These are phyloP conservation scores for Polydrusus pterygomalis DNA, from an alignment of 2,888 invertebrate species.

Conservation along the genomic window DNA sequence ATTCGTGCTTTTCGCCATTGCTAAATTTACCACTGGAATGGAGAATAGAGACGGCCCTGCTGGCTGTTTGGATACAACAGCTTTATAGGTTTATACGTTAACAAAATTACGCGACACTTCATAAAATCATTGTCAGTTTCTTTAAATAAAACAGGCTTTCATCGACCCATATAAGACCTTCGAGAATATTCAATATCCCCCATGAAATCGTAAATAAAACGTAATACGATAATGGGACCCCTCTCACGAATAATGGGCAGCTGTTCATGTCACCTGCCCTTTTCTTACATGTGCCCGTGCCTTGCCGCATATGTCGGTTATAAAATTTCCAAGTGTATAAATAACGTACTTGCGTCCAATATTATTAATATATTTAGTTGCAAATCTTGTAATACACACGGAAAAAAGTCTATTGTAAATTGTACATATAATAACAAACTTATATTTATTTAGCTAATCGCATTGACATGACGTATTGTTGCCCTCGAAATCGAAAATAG, in stretches of 20 bases:
- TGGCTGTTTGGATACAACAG: too few relatives aligned
- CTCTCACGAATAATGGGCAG: conserved; percentile 16
- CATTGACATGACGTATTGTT: too few relatives aligned
- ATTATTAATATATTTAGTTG: too few relatives aligned
- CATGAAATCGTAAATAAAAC: conserved; percentile 4
- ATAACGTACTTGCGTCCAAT: not conserved
- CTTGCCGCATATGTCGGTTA: conserved; percentile 27
- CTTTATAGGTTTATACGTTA: too few relatives aligned
- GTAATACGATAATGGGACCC: conserved; percentile 16
- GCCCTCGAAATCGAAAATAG: too few relatives aligned
- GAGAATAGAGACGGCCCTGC: too few relatives aligned
- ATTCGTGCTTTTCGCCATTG: too few relatives aligned
- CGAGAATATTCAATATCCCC: conserved; percentile 19
- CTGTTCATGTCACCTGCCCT: conserved; percentile 28
- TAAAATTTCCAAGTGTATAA: not conserved
- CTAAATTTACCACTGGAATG: too few relatives aligned
- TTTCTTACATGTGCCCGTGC: conserved; percentile 27
- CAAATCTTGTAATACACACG: too few relatives aligned
- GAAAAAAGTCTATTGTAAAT: too few relatives aligned
- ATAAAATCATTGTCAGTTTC: not conserved
- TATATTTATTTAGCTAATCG: too few relatives aligned
- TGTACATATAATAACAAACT: too few relatives aligned
- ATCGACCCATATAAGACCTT: not conserved
- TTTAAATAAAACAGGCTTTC: not conserved
- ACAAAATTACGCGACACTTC: not conserved